Percentiles rank a stretch among this genome's conserved stretches.
Evolutionary conservation across 1,140 invertebrate genomes (phyloP).

Genomic region (Sogatella furcifera): DNA sequence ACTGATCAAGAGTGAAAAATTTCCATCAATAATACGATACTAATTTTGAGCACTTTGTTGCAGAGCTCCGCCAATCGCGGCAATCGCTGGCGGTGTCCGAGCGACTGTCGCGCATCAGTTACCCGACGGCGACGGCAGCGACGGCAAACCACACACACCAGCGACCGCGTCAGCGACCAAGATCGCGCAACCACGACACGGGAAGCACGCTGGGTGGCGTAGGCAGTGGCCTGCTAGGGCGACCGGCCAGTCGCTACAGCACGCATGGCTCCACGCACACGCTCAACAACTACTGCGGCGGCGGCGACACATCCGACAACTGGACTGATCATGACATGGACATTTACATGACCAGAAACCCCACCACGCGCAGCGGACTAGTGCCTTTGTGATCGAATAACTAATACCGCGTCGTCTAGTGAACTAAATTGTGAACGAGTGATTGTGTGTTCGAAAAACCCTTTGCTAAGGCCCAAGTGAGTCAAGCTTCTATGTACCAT

Average conservation of each 20-base stretch:
- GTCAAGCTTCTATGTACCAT: no score
- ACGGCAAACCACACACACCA: conserved; percentile 37
- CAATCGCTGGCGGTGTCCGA: conserved; percentile 71
- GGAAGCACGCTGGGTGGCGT: conserved; percentile 16
- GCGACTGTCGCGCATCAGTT: conserved; percentile 57
- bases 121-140: conserved; percentile 37
- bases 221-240: conserved; percentile 25
- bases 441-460: no score
- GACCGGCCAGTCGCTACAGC: conserved; percentile 42
- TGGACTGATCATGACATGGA: conserved; percentile 95
- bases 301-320: conserved; percentile 68
- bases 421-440: no score
- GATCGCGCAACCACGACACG: conserved; percentile 39
- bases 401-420: no score
- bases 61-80: conserved; percentile 68
- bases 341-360: conserved; percentile 85
- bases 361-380: conserved; percentile 69
- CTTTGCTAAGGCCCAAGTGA: no score
- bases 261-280: conserved; percentile 63
- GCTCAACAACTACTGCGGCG: conserved; percentile 60
- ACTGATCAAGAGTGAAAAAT: no score
- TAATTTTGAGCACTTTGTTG: conserved; percentile 23
- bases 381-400: conserved; percentile 42
- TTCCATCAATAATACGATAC: neutral
- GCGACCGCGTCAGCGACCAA: conserved; percentile 51